A percentile compares a stretch with the other conserved stretches of the same genome.
These are phyloP conservation scores for Yponomeuta malinellus DNA, from an alignment of 2,888 invertebrate species.

Conservation along the genomic window DNA sequence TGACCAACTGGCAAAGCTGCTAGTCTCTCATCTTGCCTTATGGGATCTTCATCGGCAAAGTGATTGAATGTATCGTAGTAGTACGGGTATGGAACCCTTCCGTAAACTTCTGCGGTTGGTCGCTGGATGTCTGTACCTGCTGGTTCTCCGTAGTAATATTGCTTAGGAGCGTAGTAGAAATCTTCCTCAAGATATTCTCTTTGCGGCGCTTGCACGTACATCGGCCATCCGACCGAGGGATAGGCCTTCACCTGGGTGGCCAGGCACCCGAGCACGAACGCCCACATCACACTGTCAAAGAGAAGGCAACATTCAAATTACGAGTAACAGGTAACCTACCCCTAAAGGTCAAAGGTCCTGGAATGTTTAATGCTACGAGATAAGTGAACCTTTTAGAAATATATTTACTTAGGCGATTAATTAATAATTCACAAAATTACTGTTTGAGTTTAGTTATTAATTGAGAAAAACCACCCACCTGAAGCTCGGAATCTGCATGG, in stretches of 20 bases:
- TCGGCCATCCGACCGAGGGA: constrained; percentile 61
- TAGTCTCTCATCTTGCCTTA: constrained; percentile 77
- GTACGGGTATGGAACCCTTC: constrained; percentile 59
- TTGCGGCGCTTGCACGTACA: constrained; percentile 64
- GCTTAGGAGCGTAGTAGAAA: constrained; percentile 64
- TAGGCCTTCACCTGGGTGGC: constrained; percentile 60
- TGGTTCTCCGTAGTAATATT: constrained; percentile 57
- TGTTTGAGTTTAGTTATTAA: background rate
- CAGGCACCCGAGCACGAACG: constrained; percentile 66
- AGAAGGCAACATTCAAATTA: constrained; percentile 30
- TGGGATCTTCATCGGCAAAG: constrained; percentile 75
- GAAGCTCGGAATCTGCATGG: constrained; percentile 49
- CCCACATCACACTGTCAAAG: constrained; percentile 42
- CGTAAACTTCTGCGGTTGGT: constrained; percentile 41
- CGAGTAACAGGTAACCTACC: background rate
- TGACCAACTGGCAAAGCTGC: constrained; percentile 79
- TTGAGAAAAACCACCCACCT: constrained; percentile 41
- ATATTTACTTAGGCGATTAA: constrained; percentile 4
- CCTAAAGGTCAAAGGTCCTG: constrained; percentile 13
- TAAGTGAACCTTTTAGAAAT: constrained; percentile 1
- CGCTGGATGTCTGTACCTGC: constrained; percentile 39
- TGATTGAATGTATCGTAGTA: constrained; percentile 68
- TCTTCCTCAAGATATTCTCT: constrained; percentile 74
- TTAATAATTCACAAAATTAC: constrained; percentile 9
- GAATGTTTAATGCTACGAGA: background rate